Evolutionary conservation across 2,797 vertebrate genomes (phyloP), one percentile per base, ranked within the genome.

Genomic region (Lindbergichthys nudifrons): DNA sequence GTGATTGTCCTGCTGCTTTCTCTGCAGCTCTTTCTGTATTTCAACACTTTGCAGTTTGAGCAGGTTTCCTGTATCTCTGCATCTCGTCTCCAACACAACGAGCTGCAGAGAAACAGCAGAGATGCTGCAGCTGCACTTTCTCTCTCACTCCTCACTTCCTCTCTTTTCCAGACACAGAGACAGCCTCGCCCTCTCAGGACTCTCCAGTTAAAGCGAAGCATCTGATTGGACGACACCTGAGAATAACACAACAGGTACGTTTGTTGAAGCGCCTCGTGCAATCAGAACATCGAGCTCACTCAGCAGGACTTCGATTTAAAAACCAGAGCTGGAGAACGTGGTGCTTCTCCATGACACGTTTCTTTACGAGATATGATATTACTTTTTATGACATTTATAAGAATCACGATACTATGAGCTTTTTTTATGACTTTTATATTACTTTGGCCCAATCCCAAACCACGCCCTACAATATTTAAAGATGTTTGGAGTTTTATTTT

Each of bases 141-240:
- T 0, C 5, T 42, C 45, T 78, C 43, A 73, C 41, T 58, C 12
- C 61, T 42, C 75, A 30, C 42, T 43, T 23, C 53, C 75, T 68
- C 13, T 21, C 53, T 32, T 18, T 43, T 32, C 15, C 9, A 91
- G 85, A 66, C 88, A 89, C 77, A 75, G 83, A 87, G 90, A 90
- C 9, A 15, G 87, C 36, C 80, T 53, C 70, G 82, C 86, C 77
- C 83, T 93, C 73, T 81, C 92, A 66, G 85, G 79, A 77, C 52
- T 91, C 81, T 87, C 70, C 62, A 95, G 90, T 75, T 94, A 91
- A 69, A 65, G 41, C 32, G 18, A 54, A 1, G 1, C 1, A 18
- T 60, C 1, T 41, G 74, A 74, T 46, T 1, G 63, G 70, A 82
- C 46, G 3, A 48, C 75, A 48, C 73, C 65, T 42, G 79, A 65